A percentile compares a stretch with the other conserved stretches of the same genome.
phyloP scores from a whole-genome alignment of 2,113 vertebrate species.

The Leuciscus idus region DNA sequence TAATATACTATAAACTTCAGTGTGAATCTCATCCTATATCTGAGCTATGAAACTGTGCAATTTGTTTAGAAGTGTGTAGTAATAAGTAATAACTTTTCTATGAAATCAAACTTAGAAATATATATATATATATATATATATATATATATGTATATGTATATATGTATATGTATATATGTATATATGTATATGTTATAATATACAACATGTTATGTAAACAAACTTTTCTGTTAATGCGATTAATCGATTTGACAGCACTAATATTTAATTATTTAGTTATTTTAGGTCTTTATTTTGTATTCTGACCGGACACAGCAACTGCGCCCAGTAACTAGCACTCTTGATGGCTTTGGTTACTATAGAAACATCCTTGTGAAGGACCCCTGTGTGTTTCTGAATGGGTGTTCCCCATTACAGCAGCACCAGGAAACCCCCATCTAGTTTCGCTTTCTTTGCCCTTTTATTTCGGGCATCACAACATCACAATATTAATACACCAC shows the following conservation, averaged over 20 bases:
- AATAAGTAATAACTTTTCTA: too few relatives aligned
- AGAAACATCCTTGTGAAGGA: slow-evolving; percentile 64
- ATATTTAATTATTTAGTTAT: neutral
- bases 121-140: neutral
- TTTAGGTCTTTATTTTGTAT: slow-evolving; percentile 10
- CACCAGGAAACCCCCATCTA: slow-evolving; percentile 47
- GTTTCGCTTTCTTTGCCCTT: neutral
- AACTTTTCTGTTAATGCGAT: too few relatives aligned
- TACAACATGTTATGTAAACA: too few relatives aligned
- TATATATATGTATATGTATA: too few relatives aligned
- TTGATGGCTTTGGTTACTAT: slow-evolving; percentile 67
- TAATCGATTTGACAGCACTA: too few relatives aligned
- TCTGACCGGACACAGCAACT: neutral
- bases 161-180: neutral
- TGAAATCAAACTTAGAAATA: neutral
- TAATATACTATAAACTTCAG: neutral
- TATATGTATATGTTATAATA: too few relatives aligned
- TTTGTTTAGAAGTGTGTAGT: neutral
- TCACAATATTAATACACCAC: neutral
- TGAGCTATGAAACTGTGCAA: neutral
- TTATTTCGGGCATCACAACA: neutral
- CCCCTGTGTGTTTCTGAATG: slow-evolving; percentile 58
- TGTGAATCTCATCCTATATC: neutral
- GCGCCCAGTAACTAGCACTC: slow-evolving; percentile 46
- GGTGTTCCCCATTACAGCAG: slow-evolving; percentile 54